Base-by-base conservation (phyloP, 2,797 vertebrate species). In the Ctenosaura bakeri region DNA sequence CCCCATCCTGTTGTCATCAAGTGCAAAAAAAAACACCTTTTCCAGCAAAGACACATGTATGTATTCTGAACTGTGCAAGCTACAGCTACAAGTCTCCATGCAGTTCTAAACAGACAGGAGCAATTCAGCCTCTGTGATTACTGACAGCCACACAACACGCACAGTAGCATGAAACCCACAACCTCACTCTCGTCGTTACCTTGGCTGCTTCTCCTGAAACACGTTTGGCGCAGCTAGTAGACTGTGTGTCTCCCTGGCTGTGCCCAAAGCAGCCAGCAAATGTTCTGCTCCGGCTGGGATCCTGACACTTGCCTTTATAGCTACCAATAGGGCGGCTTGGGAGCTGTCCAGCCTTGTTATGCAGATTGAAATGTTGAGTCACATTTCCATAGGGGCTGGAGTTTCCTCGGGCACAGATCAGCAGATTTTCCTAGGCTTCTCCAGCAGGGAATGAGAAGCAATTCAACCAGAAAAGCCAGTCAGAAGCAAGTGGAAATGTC, bases 261-360 rank as follows among this genome's bases (percentile, higher is more conserved):
- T 54, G 4, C 13, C 54, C 74, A 10, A 80, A 83, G 9, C 54
- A n/a, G 95, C 6, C 59, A 86, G 26, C 0, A 12, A 22, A 50
- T 76, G 66, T 69, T 69, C 66, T 69, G 66, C 2, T 32, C 38
- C 91, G 26, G 59, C 84, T 74, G 24, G 3, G 86, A 87, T 59
- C 79, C 3, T 4, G 52, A 0, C 77, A 0, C 71, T 86, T 77
- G 74, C 83, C 76, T 86, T 88, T 42, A 89, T 90, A 90, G 0
- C 42, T 91, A 62, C 7, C 2, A 10, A 1, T 12, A 1, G 62
- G 74, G 29, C 2, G 7, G 13, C n/a, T 4, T 32, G n/a, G 92
- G 94, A 94, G 88, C 92, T 94, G 88, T 94, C 91, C 93, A 92
- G 92, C 89, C 94, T 91, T 84, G 82, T 71, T 96, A 90, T 94